These are phyloP conservation scores for Zosterops pallidus DNA, from an alignment of 2,113 vertebrate genomes.

Conservation along the genomic window DNA sequence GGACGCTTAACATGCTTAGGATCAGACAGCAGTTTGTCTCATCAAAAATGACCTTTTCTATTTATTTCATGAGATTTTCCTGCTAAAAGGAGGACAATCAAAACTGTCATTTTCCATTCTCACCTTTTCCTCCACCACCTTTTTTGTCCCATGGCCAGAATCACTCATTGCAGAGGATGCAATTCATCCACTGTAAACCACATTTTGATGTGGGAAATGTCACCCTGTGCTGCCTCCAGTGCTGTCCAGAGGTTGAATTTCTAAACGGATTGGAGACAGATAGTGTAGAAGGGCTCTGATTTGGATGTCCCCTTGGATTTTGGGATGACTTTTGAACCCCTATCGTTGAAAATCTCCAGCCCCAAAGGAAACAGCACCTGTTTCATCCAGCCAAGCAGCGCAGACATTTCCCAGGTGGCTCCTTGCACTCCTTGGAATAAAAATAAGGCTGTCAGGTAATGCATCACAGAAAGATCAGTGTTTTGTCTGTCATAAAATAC, in stretches of 20 bases:
- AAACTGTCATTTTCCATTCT: background rate
- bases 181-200: background rate
- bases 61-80: background rate
- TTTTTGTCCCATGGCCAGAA: background rate
- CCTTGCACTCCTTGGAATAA: background rate
- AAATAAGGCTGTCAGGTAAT: background rate
- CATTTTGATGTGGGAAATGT: background rate
- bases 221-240: background rate
- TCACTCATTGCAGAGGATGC: background rate
- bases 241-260: background rate
- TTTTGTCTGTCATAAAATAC: background rate
- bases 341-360: background rate
- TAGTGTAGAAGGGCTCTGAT: background rate
- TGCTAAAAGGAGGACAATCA: background rate
- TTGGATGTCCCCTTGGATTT: background rate
- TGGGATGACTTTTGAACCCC: background rate
- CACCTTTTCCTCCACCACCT: background rate
- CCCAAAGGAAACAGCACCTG: background rate
- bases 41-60: background rate
- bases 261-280: background rate
- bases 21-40: background rate
- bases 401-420: constrained; percentile 24
- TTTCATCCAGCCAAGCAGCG: background rate
- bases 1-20: background rate
- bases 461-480: background rate